Evolutionary conservation across 92 coral and sea anemone species (phyloP).

Genomic region (Muricea muricata): DNA sequence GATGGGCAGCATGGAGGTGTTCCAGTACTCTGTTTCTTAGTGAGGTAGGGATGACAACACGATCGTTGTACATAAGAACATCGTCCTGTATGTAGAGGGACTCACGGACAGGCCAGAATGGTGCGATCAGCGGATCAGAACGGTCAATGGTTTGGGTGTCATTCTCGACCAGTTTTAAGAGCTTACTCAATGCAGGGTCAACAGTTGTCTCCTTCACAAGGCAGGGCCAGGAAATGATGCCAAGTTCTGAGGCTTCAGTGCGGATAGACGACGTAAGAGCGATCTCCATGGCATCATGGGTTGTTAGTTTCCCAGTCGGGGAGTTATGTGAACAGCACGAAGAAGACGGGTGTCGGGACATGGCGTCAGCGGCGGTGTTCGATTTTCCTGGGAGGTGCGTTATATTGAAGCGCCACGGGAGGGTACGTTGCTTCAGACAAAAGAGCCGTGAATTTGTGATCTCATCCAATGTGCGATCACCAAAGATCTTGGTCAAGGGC

Average conservation of each 20-base stretch:
- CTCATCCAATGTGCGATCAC: constrained; percentile 48
- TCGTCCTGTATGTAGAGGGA: not conserved
- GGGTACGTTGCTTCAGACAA: constrained; percentile 54
- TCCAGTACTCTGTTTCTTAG: constrained; percentile 22
- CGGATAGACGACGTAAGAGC: constrained; percentile 45
- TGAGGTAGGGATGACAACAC: constrained; percentile 21
- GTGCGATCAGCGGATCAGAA: not conserved
- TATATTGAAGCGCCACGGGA: constrained; percentile 37
- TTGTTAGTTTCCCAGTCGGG: not conserved
- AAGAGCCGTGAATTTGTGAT: constrained; percentile 52
- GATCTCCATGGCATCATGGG: too few species aligned
- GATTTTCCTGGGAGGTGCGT: constrained; percentile 55
- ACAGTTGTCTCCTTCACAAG: constrained; percentile 62
- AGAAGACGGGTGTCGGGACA: constrained; percentile 35
- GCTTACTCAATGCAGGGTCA: constrained; percentile 46
- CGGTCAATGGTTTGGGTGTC: not conserved
- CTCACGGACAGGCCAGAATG: not conserved
- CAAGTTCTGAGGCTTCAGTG: constrained; percentile 31
- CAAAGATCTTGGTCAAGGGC: constrained; percentile 55
- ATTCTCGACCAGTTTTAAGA: constrained; percentile 55
- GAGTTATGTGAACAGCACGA: not conserved
- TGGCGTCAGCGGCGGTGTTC: constrained; percentile 39
- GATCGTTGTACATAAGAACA: constrained; percentile 23
- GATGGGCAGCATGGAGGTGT: constrained; percentile 27
- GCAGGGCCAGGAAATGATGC: constrained; percentile 63